These are phyloP conservation scores for Eristalis tenax DNA, from an alignment of 2,888 invertebrate genomes.

Conservation along the genomic window DNA sequence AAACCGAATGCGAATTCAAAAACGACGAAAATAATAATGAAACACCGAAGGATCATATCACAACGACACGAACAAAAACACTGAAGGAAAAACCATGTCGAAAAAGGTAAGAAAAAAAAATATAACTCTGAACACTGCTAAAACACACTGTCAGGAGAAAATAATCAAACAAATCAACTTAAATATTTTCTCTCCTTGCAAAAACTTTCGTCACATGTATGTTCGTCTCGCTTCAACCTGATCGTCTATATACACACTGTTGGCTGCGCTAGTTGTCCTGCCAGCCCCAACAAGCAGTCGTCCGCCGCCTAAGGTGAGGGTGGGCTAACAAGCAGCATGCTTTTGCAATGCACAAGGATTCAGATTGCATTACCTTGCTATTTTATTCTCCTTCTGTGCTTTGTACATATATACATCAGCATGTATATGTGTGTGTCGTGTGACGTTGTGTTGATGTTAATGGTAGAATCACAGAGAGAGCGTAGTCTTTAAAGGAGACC, in stretches of 20 bases:
- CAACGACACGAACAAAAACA: slow-evolving; percentile 70
- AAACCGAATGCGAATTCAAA: slow-evolving; percentile 61
- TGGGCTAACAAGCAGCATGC: slow-evolving; percentile 47
- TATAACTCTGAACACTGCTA: slow-evolving; percentile 28
- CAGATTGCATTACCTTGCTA: slow-evolving; percentile 52
- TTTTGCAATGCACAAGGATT: slow-evolving; percentile 60
- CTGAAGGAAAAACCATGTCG: slow-evolving; percentile 41
- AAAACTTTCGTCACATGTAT: slow-evolving; percentile 33
- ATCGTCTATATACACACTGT: slow-evolving; percentile 40
- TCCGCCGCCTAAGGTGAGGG: slow-evolving; percentile 55
- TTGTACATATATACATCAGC: background rate
- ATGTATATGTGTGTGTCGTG: background rate
- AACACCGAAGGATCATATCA: slow-evolving; percentile 70
- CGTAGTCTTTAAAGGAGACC: slow-evolving; percentile 45
- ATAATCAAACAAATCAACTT: slow-evolving; percentile 67
- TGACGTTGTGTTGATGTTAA: background rate
- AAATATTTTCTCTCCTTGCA: slow-evolving; percentile 62
- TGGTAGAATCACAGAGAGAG: slow-evolving; percentile 46
- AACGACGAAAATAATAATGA: slow-evolving; percentile 60
- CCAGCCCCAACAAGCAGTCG: slow-evolving; percentile 27
- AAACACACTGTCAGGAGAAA: slow-evolving; percentile 61
- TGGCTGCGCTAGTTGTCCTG: slow-evolving; percentile 43
- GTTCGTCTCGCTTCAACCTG: slow-evolving; percentile 58
- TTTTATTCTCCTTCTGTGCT: slow-evolving; percentile 38
- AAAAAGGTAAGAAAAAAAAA: slow-evolving; percentile 12